phyloP scores from a whole-genome alignment of 92 coral and sea anemone genomes.

The Umimayanthus chanpuru region DNA sequence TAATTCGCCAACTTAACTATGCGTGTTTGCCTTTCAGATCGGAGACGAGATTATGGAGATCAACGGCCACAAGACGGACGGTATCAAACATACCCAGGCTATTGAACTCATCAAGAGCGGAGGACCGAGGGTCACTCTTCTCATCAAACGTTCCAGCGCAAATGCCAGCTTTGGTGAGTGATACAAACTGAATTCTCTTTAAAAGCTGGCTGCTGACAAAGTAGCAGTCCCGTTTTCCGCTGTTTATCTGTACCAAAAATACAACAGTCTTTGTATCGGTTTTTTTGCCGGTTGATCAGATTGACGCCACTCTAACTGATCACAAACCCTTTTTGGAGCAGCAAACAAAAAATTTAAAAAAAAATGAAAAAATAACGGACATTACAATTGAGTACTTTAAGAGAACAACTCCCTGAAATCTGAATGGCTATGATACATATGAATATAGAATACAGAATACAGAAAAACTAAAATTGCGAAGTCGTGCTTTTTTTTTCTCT shows the following conservation, averaged over 20 bases:
- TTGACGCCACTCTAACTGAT: no score
- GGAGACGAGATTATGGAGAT: conserved; percentile 95
- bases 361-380: neutral
- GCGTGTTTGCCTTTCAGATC: conserved; percentile 54
- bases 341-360: no score
- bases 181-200: neutral
- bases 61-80: conserved; percentile 75
- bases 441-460: no score
- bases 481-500: no score
- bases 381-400: no score
- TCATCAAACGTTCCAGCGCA: conserved; percentile 63
- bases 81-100: conserved; percentile 90
- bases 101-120: conserved; percentile 82
- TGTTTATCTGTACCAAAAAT: neutral
- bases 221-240: neutral
- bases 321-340: neutral
- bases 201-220: neutral
- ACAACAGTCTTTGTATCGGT: neutral
- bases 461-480: no score
- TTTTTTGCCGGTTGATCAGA: no score
- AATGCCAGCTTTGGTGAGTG: conserved; percentile 65
- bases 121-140: conserved; percentile 69
- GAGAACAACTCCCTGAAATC: no score
- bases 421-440: no score
- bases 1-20: neutral